These are phyloP conservation scores for Philopotamus ludificatus DNA, from an alignment of 1,140 invertebrate species.

Conservation along the genomic window DNA sequence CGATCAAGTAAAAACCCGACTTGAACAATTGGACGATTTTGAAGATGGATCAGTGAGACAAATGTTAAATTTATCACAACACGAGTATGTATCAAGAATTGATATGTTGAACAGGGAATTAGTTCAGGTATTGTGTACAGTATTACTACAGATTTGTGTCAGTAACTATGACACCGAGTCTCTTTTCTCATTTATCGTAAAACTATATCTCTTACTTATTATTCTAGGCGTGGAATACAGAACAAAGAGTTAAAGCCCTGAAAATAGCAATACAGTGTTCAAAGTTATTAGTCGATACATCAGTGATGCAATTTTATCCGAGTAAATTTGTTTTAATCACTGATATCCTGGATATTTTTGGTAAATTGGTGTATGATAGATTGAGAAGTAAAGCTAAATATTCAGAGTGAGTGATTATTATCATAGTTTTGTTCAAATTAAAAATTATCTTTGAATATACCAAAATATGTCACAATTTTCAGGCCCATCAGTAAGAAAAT, in stretches of 20 bases:
- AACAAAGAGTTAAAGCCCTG: constrained; percentile 92
- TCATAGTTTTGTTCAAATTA: not conserved
- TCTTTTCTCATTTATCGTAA: not conserved
- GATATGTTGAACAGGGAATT: constrained; percentile 89
- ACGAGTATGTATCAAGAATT: constrained; percentile 87
- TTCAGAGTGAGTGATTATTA: constrained; percentile 54
- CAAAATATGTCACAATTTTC: constrained; percentile 4
- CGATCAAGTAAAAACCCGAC: constrained; percentile 85
- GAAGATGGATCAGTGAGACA: constrained; percentile 86
- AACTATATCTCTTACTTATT: constrained; percentile 4
- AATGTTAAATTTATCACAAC: constrained; percentile 86
- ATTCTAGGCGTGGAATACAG: constrained; percentile 80
- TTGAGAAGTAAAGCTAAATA: constrained; percentile 77
- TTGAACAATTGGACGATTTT: constrained; percentile 94
- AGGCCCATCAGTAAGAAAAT: constrained; percentile 57
- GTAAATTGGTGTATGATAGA: constrained; percentile 86
- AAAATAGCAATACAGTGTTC: constrained; percentile 97
- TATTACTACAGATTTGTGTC: constrained; percentile 6
- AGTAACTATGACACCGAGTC: constrained; percentile 7
- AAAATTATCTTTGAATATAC: not conserved
- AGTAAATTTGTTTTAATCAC: constrained; percentile 97
- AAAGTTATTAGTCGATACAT: constrained; percentile 86
- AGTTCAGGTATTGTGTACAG: constrained; percentile 55
- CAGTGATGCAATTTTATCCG: constrained; percentile 92
- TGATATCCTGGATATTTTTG: constrained; percentile 95